Base-by-base conservation (phyloP, 2,888 invertebrate genomes). In the Dysmachus trigonus region DNA sequence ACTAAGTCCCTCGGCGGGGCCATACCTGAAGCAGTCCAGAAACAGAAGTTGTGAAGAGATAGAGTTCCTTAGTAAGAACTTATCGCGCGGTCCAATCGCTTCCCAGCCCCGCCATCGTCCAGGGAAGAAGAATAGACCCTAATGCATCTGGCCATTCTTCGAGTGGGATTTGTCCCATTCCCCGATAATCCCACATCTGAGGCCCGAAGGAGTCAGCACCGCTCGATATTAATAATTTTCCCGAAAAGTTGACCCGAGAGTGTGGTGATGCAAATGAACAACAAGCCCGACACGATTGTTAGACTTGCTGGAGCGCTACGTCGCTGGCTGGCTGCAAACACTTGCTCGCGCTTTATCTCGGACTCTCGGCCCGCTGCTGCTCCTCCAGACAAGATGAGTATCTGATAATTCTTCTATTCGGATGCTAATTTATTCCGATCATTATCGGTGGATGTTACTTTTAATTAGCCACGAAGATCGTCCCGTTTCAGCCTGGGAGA, bases 361-460 rank as follows among this genome's bases (percentile, higher is more conserved):
- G 13, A 35, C 62, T 35, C n/a, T n/a, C n/a, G 15, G 33, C 82
- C 18, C 30, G 41, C n/a, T n/a, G n/a, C n/a, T n/a, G 35, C 62
- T 73, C 30, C n/a, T 15, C 31, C 47, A 73, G 84, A 72, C 27
- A 47, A 84, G 84, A 84, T 84, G 30, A 18, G 47, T 47, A 72
- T 82, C 73, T 72, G 84, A 84, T 84, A 84, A 72, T 84, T 72
- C 72, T 72, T 84, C 73, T 84, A 84, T 84, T 84, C 84, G 84
- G 84, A 84, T 84, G 84, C 84, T 84, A 84, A 84, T 84, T 84
- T 84, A 84, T 84, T 84, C 84, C 15, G 84, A 84, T 84, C 84
- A 84, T 84, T 84, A 84, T 84, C 84, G 72, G 73, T 30, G 72
- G 84, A 84, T 84, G 84, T 84, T 84, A 73, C 84, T 84, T 84